Evolutionary conservation across 2,888 invertebrate genomes (phyloP).

Genomic region (Thymelicus lineola): DNA sequence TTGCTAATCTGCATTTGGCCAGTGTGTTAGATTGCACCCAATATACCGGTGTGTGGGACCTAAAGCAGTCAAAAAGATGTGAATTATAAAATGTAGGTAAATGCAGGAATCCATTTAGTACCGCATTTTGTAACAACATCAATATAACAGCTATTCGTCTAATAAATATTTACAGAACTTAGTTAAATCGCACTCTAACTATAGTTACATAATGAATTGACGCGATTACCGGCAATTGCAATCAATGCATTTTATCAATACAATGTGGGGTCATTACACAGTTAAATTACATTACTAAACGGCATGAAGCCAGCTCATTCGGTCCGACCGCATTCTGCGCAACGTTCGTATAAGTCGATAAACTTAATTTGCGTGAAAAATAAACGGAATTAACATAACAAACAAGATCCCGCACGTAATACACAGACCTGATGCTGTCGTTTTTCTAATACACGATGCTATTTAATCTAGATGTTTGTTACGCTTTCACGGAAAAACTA

Average conservation of each 20-base stretch:
- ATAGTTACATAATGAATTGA: constrained; percentile 26
- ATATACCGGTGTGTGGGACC: too few species aligned
- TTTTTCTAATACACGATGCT: constrained; percentile 13
- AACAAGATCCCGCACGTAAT: constrained; percentile 59
- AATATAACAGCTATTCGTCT: too few species aligned
- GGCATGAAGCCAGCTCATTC: constrained; percentile 54
- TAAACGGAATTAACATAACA: constrained; percentile 65
- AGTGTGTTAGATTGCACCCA: too few species aligned
- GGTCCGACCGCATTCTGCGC: constrained; percentile 59
- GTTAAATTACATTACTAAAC: constrained; percentile 71
- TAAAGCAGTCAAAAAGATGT: too few species aligned
- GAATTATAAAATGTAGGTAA: too few species aligned
- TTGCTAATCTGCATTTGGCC: too few species aligned
- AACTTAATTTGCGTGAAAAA: constrained; percentile 70
- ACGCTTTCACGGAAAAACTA: background rate
- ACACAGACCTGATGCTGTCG: background rate
- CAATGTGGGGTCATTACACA: constrained; percentile 56
- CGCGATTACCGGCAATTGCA: constrained; percentile 25
- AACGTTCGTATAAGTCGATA: constrained; percentile 65
- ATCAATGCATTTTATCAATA: constrained; percentile 31
- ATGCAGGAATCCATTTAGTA: too few species aligned
- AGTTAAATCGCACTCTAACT: background rate
- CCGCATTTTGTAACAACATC: too few species aligned
- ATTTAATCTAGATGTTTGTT: background rate
- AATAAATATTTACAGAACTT: background rate